Evolutionary conservation across 2,888 invertebrate species (phyloP), one percentile per base, ranked within the genome.

Genomic region (Ptilodon capucinus): DNA sequence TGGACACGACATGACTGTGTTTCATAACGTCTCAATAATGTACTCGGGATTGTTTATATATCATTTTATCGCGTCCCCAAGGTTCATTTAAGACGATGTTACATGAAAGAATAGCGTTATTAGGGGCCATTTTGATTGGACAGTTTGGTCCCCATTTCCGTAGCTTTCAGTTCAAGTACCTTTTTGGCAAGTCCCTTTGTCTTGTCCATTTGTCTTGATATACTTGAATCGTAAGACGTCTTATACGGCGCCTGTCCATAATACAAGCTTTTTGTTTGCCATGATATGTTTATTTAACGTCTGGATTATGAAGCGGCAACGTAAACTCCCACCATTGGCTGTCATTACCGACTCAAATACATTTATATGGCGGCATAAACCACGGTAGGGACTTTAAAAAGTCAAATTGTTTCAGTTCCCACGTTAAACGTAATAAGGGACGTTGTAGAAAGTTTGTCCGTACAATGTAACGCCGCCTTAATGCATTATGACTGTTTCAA

Each of bases 11-110:
- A 75, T 76, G 79, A 58, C 40, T 46, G 14, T n/a, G 67, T 82
- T 82, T 76, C 76, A 65, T 76, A 74, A 78, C 72, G 57, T 63
- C 60, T 69, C 62, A 69, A 77, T 78, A 72, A 77, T 76, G 68
- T 61, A 51, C 47, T 54, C 42, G 19, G 41, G 57, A 47, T 53
- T 69, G 60, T 58, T 58, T 39, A 44, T 51, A 44, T 25, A 53
- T 55, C 52, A 51, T 52, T 64, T 63, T 64, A 62, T 60, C 47
- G 46, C 14, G 36, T 47, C n/a, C 9, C 34, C 62, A 64, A 64
- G 64, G 64, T 16, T 40, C 9, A 16, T 40, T 38, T 25, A 40
- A 25, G 40, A 40, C 14, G 23, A 40, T 16, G 21, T 14, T 40
- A 25, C 25, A 18, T 25, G 21, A 35, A 5, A 14, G 8, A 30